Base-by-base conservation (phyloP, 2,113 vertebrate genomes). In the Synchiropus splendidus region DNA sequence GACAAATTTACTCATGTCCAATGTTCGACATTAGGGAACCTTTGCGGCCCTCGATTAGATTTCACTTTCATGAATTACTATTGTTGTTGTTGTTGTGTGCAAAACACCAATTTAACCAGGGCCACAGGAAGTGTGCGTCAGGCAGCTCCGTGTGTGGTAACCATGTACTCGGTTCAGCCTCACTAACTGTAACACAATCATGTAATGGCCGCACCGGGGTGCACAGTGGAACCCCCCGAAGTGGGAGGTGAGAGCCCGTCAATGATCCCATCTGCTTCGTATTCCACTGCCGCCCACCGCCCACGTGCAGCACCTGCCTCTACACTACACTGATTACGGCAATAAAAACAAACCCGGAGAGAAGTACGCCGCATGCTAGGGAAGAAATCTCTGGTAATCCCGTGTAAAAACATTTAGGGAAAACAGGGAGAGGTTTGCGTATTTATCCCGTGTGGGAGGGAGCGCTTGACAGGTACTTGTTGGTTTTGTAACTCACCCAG, bases 401-500 rank as follows among this genome's bases (percentile, higher is more conserved):
- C 2, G 27, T 21, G 9, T 17, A 30, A 61, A 44, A n/a, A 52
- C 21, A 32, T 6, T 36, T 41, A 17, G 6, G 17, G 14, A 14
- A 18, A 44, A 18, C 12, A 33, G 12, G 5, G 12, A 30, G 39
- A 36, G 30, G 30, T 11, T 32, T 13, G 9, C 4, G 9, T 36
- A 27, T 27, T 27, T 27, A 8, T 27, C 21, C 21, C 18, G 2
- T 53, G 62, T 74, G 63, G 70, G 68, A 70, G 68, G 56, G 60
- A 53, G n/a, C 37, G 46, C 55, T 53, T 73, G 74, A 77, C 74
- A 74, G 68, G 63, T 75, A 72, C 68, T 70, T 73, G 73, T 75
- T 77, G 75, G 74, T 56, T 58, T 61, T 64, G 74, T 72, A 75
- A 79, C 65, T 55, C 68, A 79, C 75, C 71, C 77, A 48, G 58